Base-by-base conservation (phyloP, 2,888 invertebrate genomes). In the Thymelicus acteon region DNA sequence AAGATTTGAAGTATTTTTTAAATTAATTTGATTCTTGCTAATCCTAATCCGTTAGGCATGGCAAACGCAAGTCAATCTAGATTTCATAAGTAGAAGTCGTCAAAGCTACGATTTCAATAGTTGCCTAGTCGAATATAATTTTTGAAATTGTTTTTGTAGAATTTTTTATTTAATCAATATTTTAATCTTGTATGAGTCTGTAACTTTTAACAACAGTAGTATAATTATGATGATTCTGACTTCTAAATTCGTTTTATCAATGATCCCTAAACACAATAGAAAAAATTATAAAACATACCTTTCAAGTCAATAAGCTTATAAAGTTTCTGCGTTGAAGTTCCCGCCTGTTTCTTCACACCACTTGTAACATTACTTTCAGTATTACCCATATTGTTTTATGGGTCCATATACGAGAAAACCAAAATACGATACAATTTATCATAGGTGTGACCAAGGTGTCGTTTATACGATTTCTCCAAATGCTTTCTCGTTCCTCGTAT, bases 321-420 rank as follows among this genome's bases (percentile, higher is more conserved):
- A 64, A 98, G 95, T 67, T 97, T 95, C 83, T 97, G 97, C 37
- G 96, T 95, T 2, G 97, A 97, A n/a, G 97, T 96, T 37, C 97
- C 98, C 5, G 98, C 98, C 87, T 99, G 99, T 78, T 98, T 98
- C 88, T 99, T 99, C 19, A 99, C 98, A 60, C 98, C 98, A 88
- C 97, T 98, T 0, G 98, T 97, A 0, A 99, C 98, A 89, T 97
- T 97, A 81, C 97, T 97, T 82, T 97, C 97, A 4, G 97, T 97
- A 94, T 97, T 97, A 85, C 97, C 97, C 97, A 96, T 96, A 3
- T 58, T n/a, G 37, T 37, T 37, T 39, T 39, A 58, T 8, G 19
- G 19, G 19, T 19, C 19, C 19, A 19, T 19, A 19, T 19, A 19
- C 7, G n/a, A 7, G 7, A 44, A 13, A 58, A 39, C 8, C 4